Percentiles rank a stretch among this genome's conserved stretches.
Conservation (phyloP, 2,113 vertebrate species). For the Siniperca knerii region DNA sequence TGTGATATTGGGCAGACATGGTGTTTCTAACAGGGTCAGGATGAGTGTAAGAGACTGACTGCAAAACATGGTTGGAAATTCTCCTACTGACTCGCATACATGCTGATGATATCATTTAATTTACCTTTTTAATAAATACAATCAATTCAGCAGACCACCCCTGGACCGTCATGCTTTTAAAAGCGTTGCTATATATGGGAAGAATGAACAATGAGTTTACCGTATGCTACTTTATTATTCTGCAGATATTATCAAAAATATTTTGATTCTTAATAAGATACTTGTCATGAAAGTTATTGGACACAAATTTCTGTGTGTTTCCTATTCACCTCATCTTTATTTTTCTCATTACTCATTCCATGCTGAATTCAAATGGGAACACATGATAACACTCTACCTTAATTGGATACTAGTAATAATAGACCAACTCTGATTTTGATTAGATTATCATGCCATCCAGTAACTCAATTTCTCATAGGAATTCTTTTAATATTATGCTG, state of each 20-base stretch:
- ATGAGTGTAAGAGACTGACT: neutral
- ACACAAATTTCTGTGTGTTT: neutral
- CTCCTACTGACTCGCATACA: neutral
- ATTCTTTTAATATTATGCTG: slow-evolving; percentile 32
- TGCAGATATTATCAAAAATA: neutral
- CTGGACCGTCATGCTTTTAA: neutral
- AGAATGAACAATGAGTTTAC: neutral
- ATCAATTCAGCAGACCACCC: neutral
- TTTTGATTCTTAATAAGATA: neutral
- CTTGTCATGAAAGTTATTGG: neutral
- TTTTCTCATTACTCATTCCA: slow-evolving; percentile 1
- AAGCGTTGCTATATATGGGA: neutral
- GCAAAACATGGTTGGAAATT: neutral
- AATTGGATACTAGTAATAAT: slow-evolving; percentile 53
- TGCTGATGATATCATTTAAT: neutral
- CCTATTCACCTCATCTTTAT: neutral
- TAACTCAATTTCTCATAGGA: slow-evolving; percentile 59
- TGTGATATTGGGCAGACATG: slow-evolving; percentile 16
- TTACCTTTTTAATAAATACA: neutral
- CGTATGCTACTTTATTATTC: neutral
- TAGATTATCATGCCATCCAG: slow-evolving; percentile 55
- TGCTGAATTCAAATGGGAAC: slow-evolving; percentile 36
- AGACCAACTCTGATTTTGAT: slow-evolving; percentile 57
- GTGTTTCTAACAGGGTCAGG: slow-evolving; percentile 9
- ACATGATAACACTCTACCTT: slow-evolving; percentile 54